Evolutionary conservation across 2,797 vertebrate genomes (phyloP), one percentile per base, ranked within the genome.

Genomic region (Hippocampus kuda): DNA sequence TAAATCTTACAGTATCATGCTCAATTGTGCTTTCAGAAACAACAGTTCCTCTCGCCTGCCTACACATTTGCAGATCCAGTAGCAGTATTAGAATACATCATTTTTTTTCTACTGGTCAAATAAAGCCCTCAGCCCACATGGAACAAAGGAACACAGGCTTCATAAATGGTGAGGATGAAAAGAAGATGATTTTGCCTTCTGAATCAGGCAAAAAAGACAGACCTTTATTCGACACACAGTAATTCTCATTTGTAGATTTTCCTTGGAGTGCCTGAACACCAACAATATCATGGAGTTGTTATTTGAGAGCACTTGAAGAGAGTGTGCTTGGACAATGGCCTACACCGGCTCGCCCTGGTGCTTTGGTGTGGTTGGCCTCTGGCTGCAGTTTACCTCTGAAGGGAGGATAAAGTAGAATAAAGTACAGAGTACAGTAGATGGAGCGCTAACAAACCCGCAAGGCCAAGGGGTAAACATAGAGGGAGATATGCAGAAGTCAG

Each of bases 241-340:
- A 88, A 81, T 82, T 79, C 68, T 79, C 26, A 46, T 76, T 7
- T 82, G 83, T 84, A 74, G 62, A 60, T 82, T 74, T 78, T 79
- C 27, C 74, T 79, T 80, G 72, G 27, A 84, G 74, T 75, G 75
- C 72, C 66, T 77, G 67, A 65, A 83, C 84, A 80, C 27, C 59
- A 77, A 76, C 75, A 76, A 60, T 79, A 88, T 85, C 76, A 76
- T 64, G 82, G 83, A 85, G 86, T 86, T 81, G 84, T 86, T 90
- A 89, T 91, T 90, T 88, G 81, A 81, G 72, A 79, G 78, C 72
- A 67, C 77, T 81, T 81, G 84, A 89, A 88, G 84, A 85, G 79
- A 80, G 71, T 27, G 65, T 76, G 73, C 62, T 73, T 82, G 79
- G 65, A 66, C 57, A 54, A 66, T 89, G 89, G 75, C 89, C 88